Evolutionary conservation across 37 sponge, comb jelly and placozoan species (phyloP).

Genomic region (Agelas oroides): DNA sequence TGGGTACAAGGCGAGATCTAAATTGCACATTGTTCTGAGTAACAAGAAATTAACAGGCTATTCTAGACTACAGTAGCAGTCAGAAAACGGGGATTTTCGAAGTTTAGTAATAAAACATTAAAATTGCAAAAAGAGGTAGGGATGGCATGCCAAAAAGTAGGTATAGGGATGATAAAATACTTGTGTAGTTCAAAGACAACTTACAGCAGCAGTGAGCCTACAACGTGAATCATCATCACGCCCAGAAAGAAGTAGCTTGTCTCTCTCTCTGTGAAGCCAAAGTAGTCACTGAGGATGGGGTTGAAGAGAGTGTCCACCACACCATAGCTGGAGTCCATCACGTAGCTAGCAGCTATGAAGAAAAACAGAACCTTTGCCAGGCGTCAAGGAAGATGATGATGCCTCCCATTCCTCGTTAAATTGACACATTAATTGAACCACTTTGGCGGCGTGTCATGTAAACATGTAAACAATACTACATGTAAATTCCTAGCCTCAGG

Average conservation of each 20-base stretch:
- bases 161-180: too few relatives aligned
- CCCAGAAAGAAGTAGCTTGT: slow-evolving; percentile 42
- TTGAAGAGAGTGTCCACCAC: slow-evolving; percentile 73
- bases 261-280: slow-evolving; percentile 63
- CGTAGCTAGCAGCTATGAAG: slow-evolving; percentile 20
- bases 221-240: slow-evolving; percentile 22
- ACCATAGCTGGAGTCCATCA: slow-evolving; percentile 25
- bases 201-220: slow-evolving; percentile 35
- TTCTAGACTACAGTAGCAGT: too few relatives aligned
- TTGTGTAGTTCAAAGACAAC: background rate
- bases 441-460: too few relatives aligned
- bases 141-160: too few relatives aligned
- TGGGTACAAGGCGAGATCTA: too few relatives aligned
- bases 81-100: too few relatives aligned
- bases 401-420: background rate
- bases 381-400: slow-evolving; percentile 4
- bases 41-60: too few relatives aligned
- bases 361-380: slow-evolving; percentile 2
- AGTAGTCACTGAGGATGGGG: slow-evolving; percentile 64
- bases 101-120: too few relatives aligned
- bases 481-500: too few relatives aligned
- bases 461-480: too few relatives aligned
- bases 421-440: background rate
- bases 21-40: too few relatives aligned
- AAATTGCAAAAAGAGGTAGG: too few relatives aligned